Conservation (phyloP, 2,113 vertebrate species). For the Laterallus jamaicensis region DNA sequence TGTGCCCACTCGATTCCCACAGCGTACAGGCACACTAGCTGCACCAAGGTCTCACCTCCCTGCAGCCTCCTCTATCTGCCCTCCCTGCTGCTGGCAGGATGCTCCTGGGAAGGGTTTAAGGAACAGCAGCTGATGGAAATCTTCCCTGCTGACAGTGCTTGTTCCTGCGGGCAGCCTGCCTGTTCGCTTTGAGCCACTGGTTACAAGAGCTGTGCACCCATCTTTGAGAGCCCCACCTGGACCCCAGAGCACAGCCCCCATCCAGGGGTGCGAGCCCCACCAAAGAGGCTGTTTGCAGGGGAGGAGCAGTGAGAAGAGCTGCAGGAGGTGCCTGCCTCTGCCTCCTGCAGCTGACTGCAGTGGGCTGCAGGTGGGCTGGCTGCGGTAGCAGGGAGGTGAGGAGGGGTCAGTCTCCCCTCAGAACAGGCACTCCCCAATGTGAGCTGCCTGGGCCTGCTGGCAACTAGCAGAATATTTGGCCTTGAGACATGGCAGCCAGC, state of each 20-base stretch:
- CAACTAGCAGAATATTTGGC: background rate
- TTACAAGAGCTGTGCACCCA: background rate
- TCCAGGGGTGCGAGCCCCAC: too few species aligned
- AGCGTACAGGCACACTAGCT: accelerated
- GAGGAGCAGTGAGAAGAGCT: background rate
- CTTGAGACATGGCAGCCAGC: background rate
- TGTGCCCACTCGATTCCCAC: accelerated
- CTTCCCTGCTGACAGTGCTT: background rate
- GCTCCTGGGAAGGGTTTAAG: background rate
- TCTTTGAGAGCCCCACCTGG: background rate
- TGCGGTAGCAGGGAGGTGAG: background rate
- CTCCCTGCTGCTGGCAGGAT: background rate
- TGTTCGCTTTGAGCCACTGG: background rate
- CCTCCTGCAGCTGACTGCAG: background rate
- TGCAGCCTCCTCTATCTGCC: background rate
- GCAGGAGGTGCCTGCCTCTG: background rate
- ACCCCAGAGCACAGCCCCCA: accelerated
- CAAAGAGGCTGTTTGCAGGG: accelerated
- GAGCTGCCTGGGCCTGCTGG: background rate
- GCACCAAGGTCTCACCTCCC: background rate
- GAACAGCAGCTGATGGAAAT: background rate
- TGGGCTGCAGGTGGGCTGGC: background rate
- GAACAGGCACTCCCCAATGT: background rate
- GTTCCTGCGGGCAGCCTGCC: background rate
- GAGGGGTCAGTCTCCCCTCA: background rate